Base-by-base conservation (phyloP, 37 sponge, comb jelly and placozoan species). In the Chondrosia reniformis region DNA sequence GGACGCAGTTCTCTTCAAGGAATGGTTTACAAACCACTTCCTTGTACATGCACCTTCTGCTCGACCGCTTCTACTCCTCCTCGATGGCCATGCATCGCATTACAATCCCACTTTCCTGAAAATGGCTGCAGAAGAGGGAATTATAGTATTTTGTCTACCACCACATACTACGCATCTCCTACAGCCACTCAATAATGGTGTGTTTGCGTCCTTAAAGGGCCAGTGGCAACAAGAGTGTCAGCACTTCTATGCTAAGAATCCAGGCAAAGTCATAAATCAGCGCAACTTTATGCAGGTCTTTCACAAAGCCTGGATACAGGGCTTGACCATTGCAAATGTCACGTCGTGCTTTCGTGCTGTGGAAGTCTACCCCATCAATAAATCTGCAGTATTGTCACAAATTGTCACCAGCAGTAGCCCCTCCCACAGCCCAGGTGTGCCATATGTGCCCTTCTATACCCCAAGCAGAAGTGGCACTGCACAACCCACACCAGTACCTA, bases 21-120 rank as follows among this genome's bases (percentile, higher is more conserved):
- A 40, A 9, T 86, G 87, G 87, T 80, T 86, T 41, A 81, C 15
- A 7, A 17, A 75, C 67, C 82, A 81, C 28, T 86, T 86, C 63
- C 42, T 86, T 0, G 24, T 34, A 8, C 64, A 81, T 74, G 81
- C 71, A 27, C 87, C 87, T 9, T 9, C 81, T 37, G 67, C 30
- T 28, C 19, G 81, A 63, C 81, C 81, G 15, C 39, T 85, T 41
- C 33, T 85, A 4, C 71, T 85, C n/a, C 25, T 79, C 36, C 33
- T 85, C 19, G 86, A 80, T 61, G 86, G 86, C 7, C 86, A 85
- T 61, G 33, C 81, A 32, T 45, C 80, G 13, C 86, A 85, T 28
- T 85, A 69, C 45, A 33, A 30, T 5, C 85, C 80, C 12, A 49
- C 33, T 5, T 17, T 40, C 43, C 24, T 80, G 10, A 8, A 69